Conservation (phyloP, 2,113 vertebrate species). For the Malurus cyaneus region DNA sequence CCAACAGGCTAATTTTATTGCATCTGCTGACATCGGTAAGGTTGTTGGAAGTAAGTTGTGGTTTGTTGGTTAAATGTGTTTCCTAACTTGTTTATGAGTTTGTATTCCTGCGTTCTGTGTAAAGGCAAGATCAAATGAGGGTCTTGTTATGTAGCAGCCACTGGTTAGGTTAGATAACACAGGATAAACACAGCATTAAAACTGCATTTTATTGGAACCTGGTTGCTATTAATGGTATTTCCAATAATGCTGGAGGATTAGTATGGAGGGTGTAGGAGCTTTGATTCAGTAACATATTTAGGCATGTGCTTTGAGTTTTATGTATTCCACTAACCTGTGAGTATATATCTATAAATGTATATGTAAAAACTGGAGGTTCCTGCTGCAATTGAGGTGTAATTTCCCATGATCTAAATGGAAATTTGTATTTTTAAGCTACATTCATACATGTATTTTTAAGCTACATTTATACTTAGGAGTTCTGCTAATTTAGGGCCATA, state of each 20-base stretch:
- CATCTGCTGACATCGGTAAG: conserved; percentile 2
- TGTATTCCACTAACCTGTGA: background rate
- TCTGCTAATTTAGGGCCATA: background rate
- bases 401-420: background rate
- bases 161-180: background rate
- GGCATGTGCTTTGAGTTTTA: background rate
- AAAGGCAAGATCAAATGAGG: background rate
- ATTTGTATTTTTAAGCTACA: background rate
- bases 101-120: background rate
- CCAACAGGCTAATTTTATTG: conserved; percentile 12
- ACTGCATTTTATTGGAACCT: background rate
- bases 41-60: background rate
- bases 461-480: background rate
- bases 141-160: background rate
- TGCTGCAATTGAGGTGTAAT: background rate
- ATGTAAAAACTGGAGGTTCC: background rate
- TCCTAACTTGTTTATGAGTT: conserved; percentile 30
- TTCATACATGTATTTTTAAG: conserved; percentile 5
- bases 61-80: conserved; percentile 11
- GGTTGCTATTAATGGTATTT: background rate
- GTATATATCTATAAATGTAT: background rate
- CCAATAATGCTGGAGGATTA: background rate
- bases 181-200: background rate
- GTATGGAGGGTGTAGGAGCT: background rate
- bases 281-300: background rate